phyloP scores from a whole-genome alignment of 1,140 invertebrate species.

The Heliconius hewitsoni region DNA sequence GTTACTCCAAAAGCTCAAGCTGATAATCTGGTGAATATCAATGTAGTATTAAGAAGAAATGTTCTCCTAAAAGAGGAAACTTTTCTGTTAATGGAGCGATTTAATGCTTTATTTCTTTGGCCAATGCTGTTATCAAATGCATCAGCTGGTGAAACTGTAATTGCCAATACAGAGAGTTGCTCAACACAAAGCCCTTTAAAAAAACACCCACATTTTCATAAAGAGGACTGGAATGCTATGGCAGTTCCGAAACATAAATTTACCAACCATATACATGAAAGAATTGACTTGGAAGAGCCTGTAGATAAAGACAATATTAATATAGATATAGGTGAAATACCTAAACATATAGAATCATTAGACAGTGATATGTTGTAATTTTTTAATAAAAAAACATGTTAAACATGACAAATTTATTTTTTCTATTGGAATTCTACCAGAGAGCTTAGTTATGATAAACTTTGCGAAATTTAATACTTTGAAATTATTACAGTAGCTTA shows the following conservation, averaged over 20 bases:
- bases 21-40: slow-evolving; percentile 43
- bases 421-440: background rate
- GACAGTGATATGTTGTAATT: background rate
- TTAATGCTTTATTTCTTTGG: slow-evolving; percentile 66
- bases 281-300: background rate
- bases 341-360: background rate
- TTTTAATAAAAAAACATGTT: background rate
- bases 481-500: too few species aligned
- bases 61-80: slow-evolving; percentile 48
- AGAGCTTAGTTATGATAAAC: too few species aligned
- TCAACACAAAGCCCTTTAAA: background rate
- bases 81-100: slow-evolving; percentile 56
- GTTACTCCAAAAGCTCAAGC: slow-evolving; percentile 29
- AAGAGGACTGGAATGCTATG: slow-evolving; percentile 1
- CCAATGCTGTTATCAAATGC: slow-evolving; percentile 66
- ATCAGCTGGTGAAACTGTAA: slow-evolving; percentile 27
- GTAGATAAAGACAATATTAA: background rate
- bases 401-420: background rate
- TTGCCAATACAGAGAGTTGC: background rate
- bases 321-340: slow-evolving; percentile 2
- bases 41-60: slow-evolving; percentile 50
- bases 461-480: background rate
- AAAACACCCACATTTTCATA: slow-evolving; percentile 2
- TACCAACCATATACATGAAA: slow-evolving; percentile 3
- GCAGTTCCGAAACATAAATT: background rate